phyloP scores from a whole-genome alignment of 2,888 invertebrate species.

The Caenorhabditis wallacei region DNA sequence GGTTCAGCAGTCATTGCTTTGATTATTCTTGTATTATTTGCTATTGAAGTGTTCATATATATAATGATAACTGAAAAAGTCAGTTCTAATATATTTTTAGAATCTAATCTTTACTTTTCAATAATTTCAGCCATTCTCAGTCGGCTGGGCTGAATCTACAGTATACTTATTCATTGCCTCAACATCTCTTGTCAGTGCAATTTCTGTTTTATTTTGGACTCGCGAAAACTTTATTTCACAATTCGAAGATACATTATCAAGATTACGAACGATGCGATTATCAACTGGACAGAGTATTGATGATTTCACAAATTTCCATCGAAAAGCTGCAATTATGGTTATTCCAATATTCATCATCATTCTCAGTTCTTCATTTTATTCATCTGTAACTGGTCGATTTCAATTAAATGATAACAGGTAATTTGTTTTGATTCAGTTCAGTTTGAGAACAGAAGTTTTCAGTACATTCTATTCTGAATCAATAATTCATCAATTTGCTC shows the following conservation, averaged over 20 bases:
- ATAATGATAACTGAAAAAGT: constrained; percentile 46
- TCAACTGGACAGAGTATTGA: constrained; percentile 57
- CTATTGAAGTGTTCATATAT: constrained; percentile 26
- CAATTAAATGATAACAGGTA: constrained; percentile 41
- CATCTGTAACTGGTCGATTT: constrained; percentile 46
- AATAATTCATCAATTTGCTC: constrained; percentile 41
- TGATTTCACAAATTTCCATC: constrained; percentile 54
- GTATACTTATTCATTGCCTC: constrained; percentile 51
- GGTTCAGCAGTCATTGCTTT: constrained; percentile 39
- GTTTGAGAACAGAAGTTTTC: neutral
- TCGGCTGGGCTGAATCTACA: constrained; percentile 63
- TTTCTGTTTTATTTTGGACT: constrained; percentile 55
- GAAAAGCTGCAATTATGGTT: constrained; percentile 54
- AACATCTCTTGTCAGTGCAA: constrained; percentile 34
- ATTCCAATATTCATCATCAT: constrained; percentile 48
- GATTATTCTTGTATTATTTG: constrained; percentile 34
- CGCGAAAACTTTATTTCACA: constrained; percentile 52
- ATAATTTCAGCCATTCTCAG: constrained; percentile 38
- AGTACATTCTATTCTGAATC: constrained; percentile 63
- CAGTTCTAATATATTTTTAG: neutral
- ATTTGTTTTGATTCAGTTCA: neutral
- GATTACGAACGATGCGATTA: constrained; percentile 55
- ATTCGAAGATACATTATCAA: constrained; percentile 54
- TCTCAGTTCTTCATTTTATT: constrained; percentile 47
- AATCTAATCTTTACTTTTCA: neutral